phyloP scores from a whole-genome alignment of 2,888 invertebrate species.

The Limnephilus auricula region DNA sequence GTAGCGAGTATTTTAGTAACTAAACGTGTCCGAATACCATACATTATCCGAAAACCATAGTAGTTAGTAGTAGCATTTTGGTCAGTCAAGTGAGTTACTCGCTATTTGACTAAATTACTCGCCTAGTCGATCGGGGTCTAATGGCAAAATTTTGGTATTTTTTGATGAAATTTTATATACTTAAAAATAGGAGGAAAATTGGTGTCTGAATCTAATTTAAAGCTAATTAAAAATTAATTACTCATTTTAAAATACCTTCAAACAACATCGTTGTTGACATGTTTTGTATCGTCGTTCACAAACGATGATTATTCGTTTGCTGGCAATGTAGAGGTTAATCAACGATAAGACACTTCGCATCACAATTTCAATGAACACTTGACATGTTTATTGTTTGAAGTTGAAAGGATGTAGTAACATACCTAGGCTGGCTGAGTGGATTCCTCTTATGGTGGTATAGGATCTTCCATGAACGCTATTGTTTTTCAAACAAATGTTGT shows the following conservation, averaged over 20 bases:
- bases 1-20: too few species aligned
- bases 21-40: too few species aligned
- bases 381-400: background rate
- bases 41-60: too few species aligned
- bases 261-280: background rate
- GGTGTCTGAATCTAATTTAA: too few species aligned
- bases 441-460: background rate
- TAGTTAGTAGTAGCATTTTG: too few species aligned
- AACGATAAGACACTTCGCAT: background rate
- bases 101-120: too few species aligned
- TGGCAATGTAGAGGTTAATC: background rate
- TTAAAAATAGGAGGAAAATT: too few species aligned
- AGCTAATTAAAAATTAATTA: too few species aligned
- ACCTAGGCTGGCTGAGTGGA: background rate
- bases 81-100: too few species aligned
- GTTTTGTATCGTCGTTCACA: background rate
- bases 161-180: too few species aligned
- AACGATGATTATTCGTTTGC: background rate
- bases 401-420: background rate
- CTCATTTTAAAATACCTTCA: background rate
- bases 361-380: background rate
- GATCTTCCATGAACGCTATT: background rate
- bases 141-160: too few species aligned
- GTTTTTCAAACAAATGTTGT: background rate
- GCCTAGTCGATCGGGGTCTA: too few species aligned